Base-by-base conservation (phyloP, 2,113 vertebrate species). In the Electrona antarctica region DNA sequence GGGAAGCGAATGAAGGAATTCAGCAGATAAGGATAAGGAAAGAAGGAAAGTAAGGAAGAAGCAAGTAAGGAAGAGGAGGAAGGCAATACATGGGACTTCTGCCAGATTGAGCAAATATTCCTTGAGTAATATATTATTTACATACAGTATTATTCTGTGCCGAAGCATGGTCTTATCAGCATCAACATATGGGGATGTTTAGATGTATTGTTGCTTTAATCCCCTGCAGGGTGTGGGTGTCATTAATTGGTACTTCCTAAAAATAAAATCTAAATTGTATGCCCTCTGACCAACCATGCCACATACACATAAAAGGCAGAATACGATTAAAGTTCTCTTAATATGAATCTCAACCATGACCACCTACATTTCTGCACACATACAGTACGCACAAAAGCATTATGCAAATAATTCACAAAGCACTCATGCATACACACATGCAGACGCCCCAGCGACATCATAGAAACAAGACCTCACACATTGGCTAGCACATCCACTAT, bases 341-440 rank as follows among this genome's bases (percentile, higher is more conserved):
- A 79, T 74, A 82, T 87, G 72, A 49, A 70, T 71, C 72, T 83
- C 77, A 80, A 86, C 73, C 85, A 79, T 82, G 85, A 85, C 87
- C 88, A 70, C 90, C 89, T 77, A 86, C 88, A 81, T 76, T 77
- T 50, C 21, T 67, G 67, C 85, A 78, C 21, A 63, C 60, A 15
- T 41, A 73, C 45, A 57, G 33, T 57, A 69, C 47, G 55, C 76
- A 75, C 74, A 78, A 73, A 81, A 73, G 76, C 70, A 82, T 21
- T 62, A 81, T 72, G 67, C 52, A n/a, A 33, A 15, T 47, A 59
- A 14, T 11, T 8, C n/a, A 58, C 13, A 52, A 52, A 13, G 50
- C 50, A 52, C 50, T 11, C 71, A n/a, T 1, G 56, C 14, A 64
- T 72, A 79, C 64, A 14, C 29, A 74, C 68, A 71, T 78, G 84